phyloP scores from a whole-genome alignment of 2,113 vertebrate genomes.

The Oncorhynchus keta region DNA sequence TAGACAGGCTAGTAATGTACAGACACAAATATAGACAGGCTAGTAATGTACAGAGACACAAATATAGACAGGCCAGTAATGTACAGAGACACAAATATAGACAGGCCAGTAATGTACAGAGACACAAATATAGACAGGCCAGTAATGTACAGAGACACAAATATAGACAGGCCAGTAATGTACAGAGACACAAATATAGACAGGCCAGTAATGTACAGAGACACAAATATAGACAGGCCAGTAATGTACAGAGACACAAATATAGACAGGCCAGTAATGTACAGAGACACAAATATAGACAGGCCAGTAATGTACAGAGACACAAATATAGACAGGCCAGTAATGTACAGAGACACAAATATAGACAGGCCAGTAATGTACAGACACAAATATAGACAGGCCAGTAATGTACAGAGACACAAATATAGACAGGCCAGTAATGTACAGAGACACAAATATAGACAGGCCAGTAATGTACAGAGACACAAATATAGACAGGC shows the following conservation, averaged over 20 bases:
- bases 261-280: too few species aligned
- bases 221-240: too few species aligned
- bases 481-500: conserved; percentile 51
- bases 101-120: too few species aligned
- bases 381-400: conserved; percentile 49
- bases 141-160: conserved; percentile 39
- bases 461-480: not conserved
- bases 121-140: too few species aligned
- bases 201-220: not conserved
- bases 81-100: too few species aligned
- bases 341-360: conserved; percentile 37
- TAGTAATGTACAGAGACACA: conserved; percentile 16
- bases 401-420: conserved; percentile 8
- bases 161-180: conserved; percentile 46
- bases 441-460: too few species aligned
- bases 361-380: conserved; percentile 43
- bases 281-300: conserved; percentile 51
- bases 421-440: too few species aligned
- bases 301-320: conserved; percentile 25
- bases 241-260: not conserved
- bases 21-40: conserved; percentile 51
- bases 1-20: conserved; percentile 37
- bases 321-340: conserved; percentile 49
- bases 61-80: too few species aligned
- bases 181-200: conserved; percentile 1